These are phyloP conservation scores for Stenichneumon culpator DNA, from an alignment of 2,888 invertebrate species.

Conservation along the genomic window DNA sequence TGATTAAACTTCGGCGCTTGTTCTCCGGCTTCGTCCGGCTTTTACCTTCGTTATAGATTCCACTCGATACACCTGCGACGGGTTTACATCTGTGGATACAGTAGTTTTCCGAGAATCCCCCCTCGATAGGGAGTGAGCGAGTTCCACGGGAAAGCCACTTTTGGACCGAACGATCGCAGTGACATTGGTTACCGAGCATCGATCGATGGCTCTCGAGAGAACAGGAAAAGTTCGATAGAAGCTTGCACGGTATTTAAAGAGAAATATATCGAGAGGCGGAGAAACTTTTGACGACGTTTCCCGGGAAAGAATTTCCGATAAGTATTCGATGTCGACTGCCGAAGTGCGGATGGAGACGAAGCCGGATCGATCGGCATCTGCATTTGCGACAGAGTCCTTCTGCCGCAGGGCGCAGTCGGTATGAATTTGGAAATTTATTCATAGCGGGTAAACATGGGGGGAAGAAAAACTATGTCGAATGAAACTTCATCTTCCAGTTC, in stretches of 20 bases:
- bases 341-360: background rate
- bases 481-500: background rate
- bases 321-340: background rate
- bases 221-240: background rate
- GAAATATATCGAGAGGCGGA: background rate
- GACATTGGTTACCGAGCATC: background rate
- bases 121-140: background rate
- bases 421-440: background rate
- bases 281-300: background rate
- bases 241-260: background rate
- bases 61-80: background rate
- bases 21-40: background rate
- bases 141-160: background rate
- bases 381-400: background rate
- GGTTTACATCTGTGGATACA: background rate
- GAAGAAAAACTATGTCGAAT: background rate
- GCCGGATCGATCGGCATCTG: background rate
- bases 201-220: background rate
- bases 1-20: slow-evolving; percentile 14
- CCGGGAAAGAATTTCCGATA: background rate
- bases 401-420: background rate
- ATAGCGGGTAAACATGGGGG: background rate
- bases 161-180: background rate
- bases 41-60: slow-evolving; percentile 5
- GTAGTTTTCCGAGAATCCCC: background rate